Conservation (phyloP, 2,888 invertebrate genomes). For the Celastrina argiolus region DNA sequence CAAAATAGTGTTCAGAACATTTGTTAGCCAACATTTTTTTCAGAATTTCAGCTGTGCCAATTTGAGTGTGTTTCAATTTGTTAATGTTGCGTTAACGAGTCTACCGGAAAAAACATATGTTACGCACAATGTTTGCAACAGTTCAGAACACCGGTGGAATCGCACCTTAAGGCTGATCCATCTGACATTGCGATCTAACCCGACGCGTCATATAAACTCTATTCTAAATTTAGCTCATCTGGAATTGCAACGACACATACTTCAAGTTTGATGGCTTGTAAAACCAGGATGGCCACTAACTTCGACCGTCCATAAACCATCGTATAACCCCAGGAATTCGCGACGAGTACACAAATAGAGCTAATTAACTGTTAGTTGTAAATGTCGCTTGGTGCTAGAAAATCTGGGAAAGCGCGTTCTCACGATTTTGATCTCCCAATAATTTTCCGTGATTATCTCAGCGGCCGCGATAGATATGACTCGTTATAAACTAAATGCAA, state of each 20-base stretch:
- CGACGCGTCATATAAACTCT: background rate
- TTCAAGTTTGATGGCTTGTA: conserved; percentile 4
- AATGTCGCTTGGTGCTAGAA: conserved; percentile 61
- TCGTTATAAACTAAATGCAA: conserved; percentile 22
- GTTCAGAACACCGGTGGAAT: too few relatives aligned
- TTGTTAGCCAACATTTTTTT: too few relatives aligned
- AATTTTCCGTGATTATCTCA: conserved; percentile 47
- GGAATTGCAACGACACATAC: background rate
- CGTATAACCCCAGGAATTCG: conserved; percentile 28
- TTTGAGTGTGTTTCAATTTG: too few relatives aligned
- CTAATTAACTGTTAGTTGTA: conserved; percentile 60
- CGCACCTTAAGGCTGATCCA: too few relatives aligned
- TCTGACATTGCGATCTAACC: too few relatives aligned
- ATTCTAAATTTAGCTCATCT: background rate
- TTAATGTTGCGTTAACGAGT: too few relatives aligned
- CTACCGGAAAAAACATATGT: too few relatives aligned
- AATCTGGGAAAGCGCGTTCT: conserved; percentile 37
- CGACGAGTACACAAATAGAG: conserved; percentile 52
- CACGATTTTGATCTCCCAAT: conserved; percentile 38
- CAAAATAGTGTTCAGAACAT: too few relatives aligned
- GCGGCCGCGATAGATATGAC: conserved; percentile 33
- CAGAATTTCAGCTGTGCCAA: too few relatives aligned
- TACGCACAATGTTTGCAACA: too few relatives aligned
- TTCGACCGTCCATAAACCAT: background rate
- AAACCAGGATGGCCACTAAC: conserved; percentile 1